phyloP scores from a whole-genome alignment of 2,113 vertebrate species.

The Zapornia atra region DNA sequence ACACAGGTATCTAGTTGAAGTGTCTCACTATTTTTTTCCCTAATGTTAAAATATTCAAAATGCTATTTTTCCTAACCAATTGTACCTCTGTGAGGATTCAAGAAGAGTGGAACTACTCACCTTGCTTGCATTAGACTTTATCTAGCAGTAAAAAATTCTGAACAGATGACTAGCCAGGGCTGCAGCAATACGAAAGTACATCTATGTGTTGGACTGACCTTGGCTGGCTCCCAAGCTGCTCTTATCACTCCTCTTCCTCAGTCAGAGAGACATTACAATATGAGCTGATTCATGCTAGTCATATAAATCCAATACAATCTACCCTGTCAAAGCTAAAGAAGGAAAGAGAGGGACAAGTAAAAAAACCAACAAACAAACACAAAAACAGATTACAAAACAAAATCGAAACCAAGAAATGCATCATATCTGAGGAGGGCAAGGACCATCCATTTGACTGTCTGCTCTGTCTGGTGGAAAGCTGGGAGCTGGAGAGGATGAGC shows the following conservation, averaged over 20 bases:
- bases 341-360: background rate
- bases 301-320: background rate
- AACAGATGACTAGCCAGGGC: background rate
- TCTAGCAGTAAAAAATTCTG: background rate
- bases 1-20: background rate
- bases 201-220: background rate
- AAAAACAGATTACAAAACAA: background rate
- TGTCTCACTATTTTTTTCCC: background rate
- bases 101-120: background rate
- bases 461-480: background rate
- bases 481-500: background rate
- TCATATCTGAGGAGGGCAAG: background rate
- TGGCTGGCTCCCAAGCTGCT: background rate
- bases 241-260: background rate
- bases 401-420: background rate
- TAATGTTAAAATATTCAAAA: background rate
- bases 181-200: background rate
- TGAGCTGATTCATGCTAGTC: accelerated
- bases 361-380: no score
- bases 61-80: background rate
- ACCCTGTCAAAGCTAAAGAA: background rate
- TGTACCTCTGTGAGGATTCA: background rate
- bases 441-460: background rate
- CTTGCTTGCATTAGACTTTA: background rate
- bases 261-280: accelerated